phyloP scores from a whole-genome alignment of 2,113 vertebrate genomes.

The Silurus glanis region DNA sequence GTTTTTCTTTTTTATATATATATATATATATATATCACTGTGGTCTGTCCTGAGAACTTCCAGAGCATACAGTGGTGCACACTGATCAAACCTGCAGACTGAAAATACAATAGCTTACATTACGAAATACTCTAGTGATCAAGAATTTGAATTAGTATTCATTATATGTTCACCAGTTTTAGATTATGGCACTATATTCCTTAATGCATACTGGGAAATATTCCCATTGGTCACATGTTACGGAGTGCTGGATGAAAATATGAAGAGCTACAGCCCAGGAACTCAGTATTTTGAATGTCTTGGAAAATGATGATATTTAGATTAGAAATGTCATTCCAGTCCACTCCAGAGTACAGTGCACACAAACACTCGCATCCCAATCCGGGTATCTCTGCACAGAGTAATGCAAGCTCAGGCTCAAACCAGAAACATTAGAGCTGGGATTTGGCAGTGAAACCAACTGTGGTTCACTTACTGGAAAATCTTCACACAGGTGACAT shows the following conservation, averaged over 20 bases:
- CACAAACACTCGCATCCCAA: background rate
- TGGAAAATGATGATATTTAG: background rate
- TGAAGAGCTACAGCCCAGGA: background rate
- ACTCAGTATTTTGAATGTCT: background rate
- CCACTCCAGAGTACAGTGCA: background rate
- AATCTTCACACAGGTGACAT: background rate
- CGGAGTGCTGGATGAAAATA: background rate
- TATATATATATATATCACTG: too few species aligned
- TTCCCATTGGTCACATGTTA: background rate
- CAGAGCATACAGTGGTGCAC: background rate
- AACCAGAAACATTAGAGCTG: background rate
- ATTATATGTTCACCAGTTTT: background rate
- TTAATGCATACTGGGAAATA: background rate
- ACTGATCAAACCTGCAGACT: background rate
- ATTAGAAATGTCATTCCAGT: background rate
- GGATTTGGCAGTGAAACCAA: background rate
- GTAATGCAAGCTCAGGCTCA: background rate
- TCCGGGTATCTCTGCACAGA: background rate
- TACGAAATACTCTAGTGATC: background rate
- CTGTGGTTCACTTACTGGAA: background rate
- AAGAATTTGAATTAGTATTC: conserved; percentile 10
- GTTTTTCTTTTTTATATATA: too few species aligned
- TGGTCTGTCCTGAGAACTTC: background rate
- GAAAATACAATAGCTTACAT: background rate
- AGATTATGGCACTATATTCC: background rate